Evolutionary conservation across 1,140 invertebrate genomes (phyloP), one percentile per base, ranked within the genome.

Genomic region (Paraescarpia echinospica): DNA sequence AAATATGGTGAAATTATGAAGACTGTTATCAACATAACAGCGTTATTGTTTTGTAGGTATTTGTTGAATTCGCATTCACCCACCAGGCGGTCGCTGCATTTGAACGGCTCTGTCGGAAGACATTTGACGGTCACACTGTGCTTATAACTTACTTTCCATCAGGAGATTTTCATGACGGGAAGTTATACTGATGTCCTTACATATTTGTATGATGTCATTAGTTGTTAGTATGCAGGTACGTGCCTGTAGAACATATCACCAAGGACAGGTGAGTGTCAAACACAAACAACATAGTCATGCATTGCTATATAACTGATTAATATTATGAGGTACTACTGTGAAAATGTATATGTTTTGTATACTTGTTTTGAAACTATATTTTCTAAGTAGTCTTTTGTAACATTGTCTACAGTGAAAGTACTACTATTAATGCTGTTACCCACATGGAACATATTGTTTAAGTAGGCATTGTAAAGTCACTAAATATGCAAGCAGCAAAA

Each of bases 91-190:
- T 92, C 22, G 34, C 91, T n/a, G 91, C 91, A 59, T 92, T 92
- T n/a, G 33, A 59, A 12, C 18, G 51, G 14, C 51, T 92, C 5
- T 22, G 91, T 59, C 33, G 14, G 18, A 51, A 41, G 33, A 92
- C 91, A 2, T 92, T 41, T 48, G 41, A 59, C 59, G 91, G 91
- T 8, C 91, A 59, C 33, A 41, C 91, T 2, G 51, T 92, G 18
- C 34, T 92, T 51, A 22, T 92, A 34, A 92, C 91, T 2, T 92
- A 48, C 51, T 92, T 48, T 51, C 91, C 91, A 77, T 18, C 59
- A 22, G 59, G 59, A 77, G 59, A 77, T 77, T 77, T 77, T 77
- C 59, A 77, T 77, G 59, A 77, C 22, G 59, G 59, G 8, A 77
- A 77, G 22, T 77, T 77, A 77, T 77, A 77, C 59, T 77, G 27